Evolutionary conservation across 2,113 vertebrate species (phyloP).

Genomic region (Tyrannus savana): DNA sequence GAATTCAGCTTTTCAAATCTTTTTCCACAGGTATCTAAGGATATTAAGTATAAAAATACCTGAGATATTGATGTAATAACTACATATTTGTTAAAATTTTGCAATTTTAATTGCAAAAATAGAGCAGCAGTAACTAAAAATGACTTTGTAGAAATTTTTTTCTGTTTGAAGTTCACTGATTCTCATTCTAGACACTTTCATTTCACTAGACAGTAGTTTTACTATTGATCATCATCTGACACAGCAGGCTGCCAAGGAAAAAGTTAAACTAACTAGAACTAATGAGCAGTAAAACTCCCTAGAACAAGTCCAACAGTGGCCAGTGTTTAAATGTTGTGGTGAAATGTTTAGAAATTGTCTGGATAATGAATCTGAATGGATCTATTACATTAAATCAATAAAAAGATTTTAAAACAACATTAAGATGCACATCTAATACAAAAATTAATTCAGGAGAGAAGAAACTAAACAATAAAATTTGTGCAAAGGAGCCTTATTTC

Average conservation of each 20-base stretch:
- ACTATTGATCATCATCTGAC: neutral
- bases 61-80: neutral
- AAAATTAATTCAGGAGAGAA: neutral
- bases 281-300: neutral
- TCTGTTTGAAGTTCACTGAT: constrained; percentile 9
- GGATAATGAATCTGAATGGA: neutral
- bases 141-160: neutral
- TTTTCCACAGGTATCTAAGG: neutral
- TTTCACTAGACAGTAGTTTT: constrained; percentile 5
- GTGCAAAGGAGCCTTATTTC: neutral
- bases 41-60: neutral
- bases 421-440: neutral
- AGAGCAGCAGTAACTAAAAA: neutral
- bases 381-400: neutral
- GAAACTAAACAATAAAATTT: neutral
- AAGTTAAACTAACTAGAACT: constrained; percentile 12
- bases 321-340: neutral
- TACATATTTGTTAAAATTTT: neutral
- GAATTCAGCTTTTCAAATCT: neutral
- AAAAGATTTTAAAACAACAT: neutral
- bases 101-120: neutral
- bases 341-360: neutral
- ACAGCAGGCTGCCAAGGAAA: neutral
- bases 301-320: neutral
- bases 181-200: neutral